A percentile compares a stretch with the other conserved stretches of the same genome.
phyloP scores from a whole-genome alignment of 2,797 vertebrate genomes.

The Hippopotamyrus pictus region DNA sequence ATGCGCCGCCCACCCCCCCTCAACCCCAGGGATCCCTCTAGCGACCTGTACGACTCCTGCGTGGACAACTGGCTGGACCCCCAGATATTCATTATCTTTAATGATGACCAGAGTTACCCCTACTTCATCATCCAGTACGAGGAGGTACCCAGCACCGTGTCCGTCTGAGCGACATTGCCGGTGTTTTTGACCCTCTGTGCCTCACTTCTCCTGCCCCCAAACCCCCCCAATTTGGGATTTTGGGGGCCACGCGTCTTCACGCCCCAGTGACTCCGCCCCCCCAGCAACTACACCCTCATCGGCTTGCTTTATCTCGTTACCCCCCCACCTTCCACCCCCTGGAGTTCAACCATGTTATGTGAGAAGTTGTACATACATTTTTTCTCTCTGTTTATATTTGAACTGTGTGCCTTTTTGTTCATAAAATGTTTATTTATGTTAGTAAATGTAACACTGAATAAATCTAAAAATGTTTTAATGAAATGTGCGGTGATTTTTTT shows the following conservation, averaged over 20 bases:
- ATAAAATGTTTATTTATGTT: slow-evolving; percentile 91
- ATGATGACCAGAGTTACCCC: slow-evolving; percentile 97
- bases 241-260: not conserved
- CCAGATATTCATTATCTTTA: slow-evolving; percentile 98
- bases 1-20: slow-evolving; percentile 92
- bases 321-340: slow-evolving; percentile 21
- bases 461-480: slow-evolving; percentile 53
- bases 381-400: slow-evolving; percentile 78
- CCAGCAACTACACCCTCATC: not conserved
- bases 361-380: slow-evolving; percentile 77
- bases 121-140: slow-evolving; percentile 98
- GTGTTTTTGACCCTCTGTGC: not conserved
- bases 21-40: slow-evolving; percentile 81
- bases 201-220: not conserved
- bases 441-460: slow-evolving; percentile 79
- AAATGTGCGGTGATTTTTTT: slow-evolving; percentile 18
- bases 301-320: not conserved
- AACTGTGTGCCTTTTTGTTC: slow-evolving; percentile 85
- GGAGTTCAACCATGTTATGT: slow-evolving; percentile 50
- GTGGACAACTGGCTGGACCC: slow-evolving; percentile 98
- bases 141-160: slow-evolving; percentile 86
- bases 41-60: slow-evolving; percentile 95
- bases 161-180: slow-evolving; percentile 54
- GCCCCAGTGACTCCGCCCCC: not conserved
- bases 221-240: not conserved